These are phyloP conservation scores for Pipistrellus nathusii DNA, from an alignment of 2,797 vertebrate species.

Conservation along the genomic window DNA sequence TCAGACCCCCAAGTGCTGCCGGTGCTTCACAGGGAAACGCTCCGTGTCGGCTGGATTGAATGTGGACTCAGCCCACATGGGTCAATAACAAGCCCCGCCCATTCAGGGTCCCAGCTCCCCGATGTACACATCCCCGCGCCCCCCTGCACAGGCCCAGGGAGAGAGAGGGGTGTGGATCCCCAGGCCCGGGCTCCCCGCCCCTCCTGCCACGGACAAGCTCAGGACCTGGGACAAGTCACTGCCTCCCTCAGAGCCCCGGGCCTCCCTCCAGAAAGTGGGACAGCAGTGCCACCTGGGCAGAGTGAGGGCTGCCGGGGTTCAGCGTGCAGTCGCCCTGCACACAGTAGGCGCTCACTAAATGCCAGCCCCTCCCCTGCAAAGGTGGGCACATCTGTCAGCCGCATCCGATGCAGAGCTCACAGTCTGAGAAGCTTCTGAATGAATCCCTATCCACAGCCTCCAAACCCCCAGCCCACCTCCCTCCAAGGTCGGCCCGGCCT, in stretches of 20 bases:
- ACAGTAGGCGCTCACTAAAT: background rate
- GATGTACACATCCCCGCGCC: fast-evolving
- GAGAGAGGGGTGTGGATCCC: background rate
- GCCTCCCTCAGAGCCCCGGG: background rate
- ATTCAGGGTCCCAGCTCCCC: background rate
- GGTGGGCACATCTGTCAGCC: background rate
- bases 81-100: background rate
- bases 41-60: background rate
- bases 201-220: background rate
- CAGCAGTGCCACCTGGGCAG: background rate
- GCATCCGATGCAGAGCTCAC: background rate
- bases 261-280: background rate
- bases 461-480: fast-evolving
- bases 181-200: background rate
- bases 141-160: background rate
- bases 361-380: background rate
- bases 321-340: fast-evolving
- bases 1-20: background rate
- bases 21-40: background rate
- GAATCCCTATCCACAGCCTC: background rate
- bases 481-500: background rate
- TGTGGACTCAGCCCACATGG: background rate
- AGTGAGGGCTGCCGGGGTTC: too few relatives aligned
- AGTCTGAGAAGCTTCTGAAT: background rate
- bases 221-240: background rate